These are phyloP conservation scores for Steatornis caripensis DNA, from an alignment of 2,113 vertebrate genomes.

Conservation along the genomic window DNA sequence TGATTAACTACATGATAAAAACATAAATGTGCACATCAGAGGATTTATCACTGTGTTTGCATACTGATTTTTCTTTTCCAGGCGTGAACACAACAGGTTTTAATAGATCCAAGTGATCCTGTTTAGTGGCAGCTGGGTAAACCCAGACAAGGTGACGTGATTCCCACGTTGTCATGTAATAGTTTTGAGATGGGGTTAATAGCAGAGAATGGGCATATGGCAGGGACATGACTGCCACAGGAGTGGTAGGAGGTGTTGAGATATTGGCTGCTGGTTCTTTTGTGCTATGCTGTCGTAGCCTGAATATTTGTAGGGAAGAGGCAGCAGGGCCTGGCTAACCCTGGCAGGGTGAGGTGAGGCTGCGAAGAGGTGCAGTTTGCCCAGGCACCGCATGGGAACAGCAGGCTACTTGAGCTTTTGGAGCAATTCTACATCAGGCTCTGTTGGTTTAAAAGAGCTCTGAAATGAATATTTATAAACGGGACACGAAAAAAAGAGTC, in stretches of 20 bases:
- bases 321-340: background rate
- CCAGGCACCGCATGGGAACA: background rate
- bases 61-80: constrained; percentile 16
- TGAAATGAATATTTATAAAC: constrained; percentile 51
- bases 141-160: background rate
- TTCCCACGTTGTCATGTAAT: background rate
- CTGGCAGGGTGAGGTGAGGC: background rate
- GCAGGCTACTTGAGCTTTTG: background rate
- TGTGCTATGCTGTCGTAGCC: background rate
- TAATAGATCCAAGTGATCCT: background rate
- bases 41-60: constrained; percentile 37
- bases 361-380: background rate
- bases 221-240: background rate
- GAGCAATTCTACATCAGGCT: background rate
- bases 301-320: background rate
- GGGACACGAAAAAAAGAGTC: background rate
- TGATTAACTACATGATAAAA: constrained; percentile 70
- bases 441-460: constrained; percentile 31
- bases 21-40: constrained; percentile 60
- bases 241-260: background rate
- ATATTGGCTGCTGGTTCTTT: background rate
- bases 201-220: background rate
- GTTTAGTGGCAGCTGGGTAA: background rate
- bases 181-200: background rate
- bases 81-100: background rate